phyloP scores from a whole-genome alignment of 2,113 vertebrate species.

The Hyperopisus bebe region DNA sequence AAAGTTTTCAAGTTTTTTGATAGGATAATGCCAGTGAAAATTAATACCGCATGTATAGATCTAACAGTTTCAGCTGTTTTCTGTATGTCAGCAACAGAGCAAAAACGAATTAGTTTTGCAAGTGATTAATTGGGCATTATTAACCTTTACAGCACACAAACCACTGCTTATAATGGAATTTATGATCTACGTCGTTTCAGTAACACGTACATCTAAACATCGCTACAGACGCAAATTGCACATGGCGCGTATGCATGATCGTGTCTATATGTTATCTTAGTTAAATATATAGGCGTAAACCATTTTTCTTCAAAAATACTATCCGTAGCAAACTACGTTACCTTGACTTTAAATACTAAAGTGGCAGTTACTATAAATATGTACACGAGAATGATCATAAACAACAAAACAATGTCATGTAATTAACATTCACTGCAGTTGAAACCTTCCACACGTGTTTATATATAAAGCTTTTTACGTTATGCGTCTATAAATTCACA shows the following conservation, averaged over 20 bases:
- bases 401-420: neutral
- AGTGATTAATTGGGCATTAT: neutral
- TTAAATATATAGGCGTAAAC: neutral
- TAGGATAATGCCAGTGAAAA: neutral
- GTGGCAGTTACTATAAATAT: slow-evolving; percentile 10
- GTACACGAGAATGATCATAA: neutral
- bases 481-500: neutral
- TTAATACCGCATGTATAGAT: neutral
- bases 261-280: neutral
- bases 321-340: slow-evolving; percentile 5
- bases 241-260: neutral
- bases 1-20: neutral
- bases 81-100: neutral
- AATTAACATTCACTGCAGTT: neutral
- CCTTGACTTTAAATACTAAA: neutral
- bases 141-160: neutral
- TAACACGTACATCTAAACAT: neutral
- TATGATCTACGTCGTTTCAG: neutral
- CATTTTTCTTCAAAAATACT: slow-evolving; percentile 2
- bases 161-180: neutral
- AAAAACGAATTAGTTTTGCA: neutral
- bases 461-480: neutral
- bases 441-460: neutral
- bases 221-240: neutral
- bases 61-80: neutral